A percentile compares a stretch with the other conserved stretches of the same genome.
Evolutionary conservation across 2,888 invertebrate species (phyloP).

Genomic region (Coenonympha arcania): DNA sequence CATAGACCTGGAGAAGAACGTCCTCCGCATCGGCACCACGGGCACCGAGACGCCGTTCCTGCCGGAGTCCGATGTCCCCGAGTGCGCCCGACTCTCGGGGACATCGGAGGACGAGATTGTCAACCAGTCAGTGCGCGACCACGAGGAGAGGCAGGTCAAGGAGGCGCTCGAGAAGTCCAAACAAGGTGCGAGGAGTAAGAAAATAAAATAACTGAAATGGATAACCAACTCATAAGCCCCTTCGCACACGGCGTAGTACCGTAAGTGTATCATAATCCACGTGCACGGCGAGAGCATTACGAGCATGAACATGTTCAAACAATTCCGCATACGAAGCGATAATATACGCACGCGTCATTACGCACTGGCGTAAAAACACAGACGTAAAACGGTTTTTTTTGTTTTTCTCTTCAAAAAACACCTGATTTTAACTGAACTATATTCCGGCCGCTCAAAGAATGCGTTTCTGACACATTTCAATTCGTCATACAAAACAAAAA

Average conservation of each 20-base stretch:
- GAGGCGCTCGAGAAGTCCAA: slow-evolving; percentile 82
- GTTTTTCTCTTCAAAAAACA: no score
- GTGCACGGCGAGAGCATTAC: no score
- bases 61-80: slow-evolving; percentile 77
- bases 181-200: slow-evolving; percentile 61
- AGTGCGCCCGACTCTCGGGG: slow-evolving; percentile 86
- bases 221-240: neutral
- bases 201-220: slow-evolving; percentile 14
- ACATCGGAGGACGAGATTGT: slow-evolving; percentile 77
- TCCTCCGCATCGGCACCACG: slow-evolving; percentile 93
- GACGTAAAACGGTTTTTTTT: no score
- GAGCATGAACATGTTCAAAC: no score
- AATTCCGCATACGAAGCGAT: no score
- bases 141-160: slow-evolving; percentile 80
- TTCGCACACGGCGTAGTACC: neutral
- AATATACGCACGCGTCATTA: no score
- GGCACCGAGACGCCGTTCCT: slow-evolving; percentile 93
- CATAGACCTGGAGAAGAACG: slow-evolving; percentile 91
- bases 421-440: no score
- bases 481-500: no score
- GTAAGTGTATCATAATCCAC: no score
- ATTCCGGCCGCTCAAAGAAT: no score
- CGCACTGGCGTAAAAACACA: no score
- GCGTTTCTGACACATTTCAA: no score
- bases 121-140: slow-evolving; percentile 63